Percentiles rank a stretch among this genome's conserved stretches.
Evolutionary conservation across 2,113 vertebrate genomes (phyloP).

Genomic region (Odontophorus gujanensis): DNA sequence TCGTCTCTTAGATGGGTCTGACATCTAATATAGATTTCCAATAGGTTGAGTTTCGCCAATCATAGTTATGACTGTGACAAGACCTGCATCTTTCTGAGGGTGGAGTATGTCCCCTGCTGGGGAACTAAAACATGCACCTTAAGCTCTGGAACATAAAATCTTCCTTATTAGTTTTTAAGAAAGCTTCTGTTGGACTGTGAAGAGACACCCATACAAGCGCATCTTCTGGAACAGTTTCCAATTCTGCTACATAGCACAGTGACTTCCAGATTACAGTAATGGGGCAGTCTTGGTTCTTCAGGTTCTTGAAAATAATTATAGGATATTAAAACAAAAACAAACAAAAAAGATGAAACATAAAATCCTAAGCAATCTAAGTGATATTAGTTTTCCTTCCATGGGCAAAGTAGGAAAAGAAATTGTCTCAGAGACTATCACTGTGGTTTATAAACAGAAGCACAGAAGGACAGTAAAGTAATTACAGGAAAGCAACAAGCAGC

Average conservation of each 20-base stretch:
- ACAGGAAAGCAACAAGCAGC: not conserved
- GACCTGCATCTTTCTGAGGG: slow-evolving; percentile 43
- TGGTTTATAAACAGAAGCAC: not conserved
- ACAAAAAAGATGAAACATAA: not conserved
- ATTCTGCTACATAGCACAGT: not conserved
- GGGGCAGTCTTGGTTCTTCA: not conserved
- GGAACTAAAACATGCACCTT: slow-evolving; percentile 14
- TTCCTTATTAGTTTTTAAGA: not conserved
- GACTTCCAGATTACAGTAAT: slow-evolving; percentile 11
- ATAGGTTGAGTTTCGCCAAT: slow-evolving; percentile 71
- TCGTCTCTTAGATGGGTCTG: slow-evolving; percentile 72
- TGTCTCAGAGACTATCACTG: not conserved
- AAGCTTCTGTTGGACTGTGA: not conserved
- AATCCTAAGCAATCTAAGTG: not conserved
- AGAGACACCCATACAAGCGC: not conserved
- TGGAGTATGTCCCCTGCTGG: slow-evolving; percentile 65
- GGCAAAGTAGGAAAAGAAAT: not conserved
- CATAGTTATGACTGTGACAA: slow-evolving; percentile 57
- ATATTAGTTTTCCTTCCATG: not conserved
- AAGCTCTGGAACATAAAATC: not conserved
- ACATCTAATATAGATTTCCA: slow-evolving; percentile 80
- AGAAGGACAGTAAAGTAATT: slow-evolving; percentile 29
- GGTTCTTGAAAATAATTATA: not conserved
- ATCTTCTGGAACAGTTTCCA: not conserved
- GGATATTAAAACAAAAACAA: not conserved